phyloP scores from a whole-genome alignment of 2,888 invertebrate species.

The Drosophila anceps region DNA sequence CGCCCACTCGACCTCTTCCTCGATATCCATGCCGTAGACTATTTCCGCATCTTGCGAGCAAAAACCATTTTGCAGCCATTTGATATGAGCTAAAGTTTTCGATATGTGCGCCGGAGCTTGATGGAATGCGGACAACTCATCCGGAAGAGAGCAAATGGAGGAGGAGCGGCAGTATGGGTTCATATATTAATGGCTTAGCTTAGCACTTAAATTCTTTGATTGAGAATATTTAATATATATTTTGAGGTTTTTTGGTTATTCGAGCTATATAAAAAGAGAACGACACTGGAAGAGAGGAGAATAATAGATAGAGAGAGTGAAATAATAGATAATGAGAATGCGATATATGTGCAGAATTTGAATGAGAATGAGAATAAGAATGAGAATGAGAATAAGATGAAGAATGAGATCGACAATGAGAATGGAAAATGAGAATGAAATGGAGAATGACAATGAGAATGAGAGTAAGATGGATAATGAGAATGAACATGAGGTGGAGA shows the following conservation, averaged over 20 bases:
- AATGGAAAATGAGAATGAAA: neutral
- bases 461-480: neutral
- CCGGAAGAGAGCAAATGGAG: neutral
- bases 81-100: constrained; percentile 18
- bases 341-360: neutral
- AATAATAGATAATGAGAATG: neutral
- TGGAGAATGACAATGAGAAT: neutral
- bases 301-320: neutral
- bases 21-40: constrained; percentile 31
- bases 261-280: neutral
- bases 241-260: neutral
- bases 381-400: neutral
- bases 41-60: constrained; percentile 53
- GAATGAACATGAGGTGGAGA: neutral
- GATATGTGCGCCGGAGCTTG: constrained; percentile 3
- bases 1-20: neutral
- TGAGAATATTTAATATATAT: neutral
- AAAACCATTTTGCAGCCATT: constrained; percentile 37
- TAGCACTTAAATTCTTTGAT: neutral
- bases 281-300: neutral
- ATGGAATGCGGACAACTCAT: neutral
- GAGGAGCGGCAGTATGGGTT: neutral
- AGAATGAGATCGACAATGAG: neutral
- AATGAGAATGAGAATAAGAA: neutral
- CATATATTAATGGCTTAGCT: constrained; percentile 4